Conservation (phyloP, 2,113 vertebrate genomes). For the Phalacrocorax brasilianus region DNA sequence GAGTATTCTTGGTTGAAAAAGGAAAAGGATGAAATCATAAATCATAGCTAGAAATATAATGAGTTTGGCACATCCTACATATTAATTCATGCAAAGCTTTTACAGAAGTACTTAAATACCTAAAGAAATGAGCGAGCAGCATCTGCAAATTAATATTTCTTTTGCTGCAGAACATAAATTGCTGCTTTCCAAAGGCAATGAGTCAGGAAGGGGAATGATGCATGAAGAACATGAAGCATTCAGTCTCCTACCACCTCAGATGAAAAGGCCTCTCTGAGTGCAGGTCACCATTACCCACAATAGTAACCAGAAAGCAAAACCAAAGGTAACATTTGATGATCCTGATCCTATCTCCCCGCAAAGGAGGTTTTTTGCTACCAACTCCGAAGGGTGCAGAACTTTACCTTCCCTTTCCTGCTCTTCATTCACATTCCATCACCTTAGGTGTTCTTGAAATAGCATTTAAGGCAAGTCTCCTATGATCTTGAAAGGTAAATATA, state of each 20-base stretch:
- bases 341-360: not conserved
- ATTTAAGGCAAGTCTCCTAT: not conserved
- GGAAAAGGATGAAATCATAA: slow-evolving; percentile 6
- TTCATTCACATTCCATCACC: not conserved
- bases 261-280: not conserved
- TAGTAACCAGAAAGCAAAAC: not conserved
- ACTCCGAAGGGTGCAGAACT: not conserved
- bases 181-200: not conserved
- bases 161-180: not conserved
- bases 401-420: not conserved
- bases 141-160: slow-evolving; percentile 12
- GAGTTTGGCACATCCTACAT: slow-evolving; percentile 21
- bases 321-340: not conserved
- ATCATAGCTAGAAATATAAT: not conserved
- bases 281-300: not conserved
- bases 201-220: not conserved
- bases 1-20: not conserved
- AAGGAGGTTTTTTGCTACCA: not conserved
- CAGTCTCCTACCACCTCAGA: not conserved
- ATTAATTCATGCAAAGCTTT: slow-evolving; percentile 8
- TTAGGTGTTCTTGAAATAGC: not conserved
- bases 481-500: not conserved
- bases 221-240: not conserved
- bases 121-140: slow-evolving; percentile 8
- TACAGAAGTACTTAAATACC: not conserved